phyloP scores from a whole-genome alignment of 2,113 vertebrate species.

The Galbula dea region DNA sequence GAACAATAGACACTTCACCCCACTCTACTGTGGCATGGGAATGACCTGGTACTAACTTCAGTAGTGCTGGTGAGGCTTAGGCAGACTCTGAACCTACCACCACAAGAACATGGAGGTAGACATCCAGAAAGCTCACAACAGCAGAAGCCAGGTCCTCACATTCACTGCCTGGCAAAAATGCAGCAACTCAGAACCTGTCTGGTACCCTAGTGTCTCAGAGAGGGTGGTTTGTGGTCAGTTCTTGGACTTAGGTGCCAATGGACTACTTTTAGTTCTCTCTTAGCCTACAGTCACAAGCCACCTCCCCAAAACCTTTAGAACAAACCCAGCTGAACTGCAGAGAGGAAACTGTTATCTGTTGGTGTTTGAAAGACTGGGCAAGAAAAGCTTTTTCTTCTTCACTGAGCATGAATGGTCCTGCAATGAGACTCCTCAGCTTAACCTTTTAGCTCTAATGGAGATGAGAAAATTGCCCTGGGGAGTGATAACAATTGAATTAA shows the following conservation, averaged over 20 bases:
- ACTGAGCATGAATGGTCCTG: background rate
- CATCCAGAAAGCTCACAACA: background rate
- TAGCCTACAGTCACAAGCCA: background rate
- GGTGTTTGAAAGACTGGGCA: background rate
- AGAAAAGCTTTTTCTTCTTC: background rate
- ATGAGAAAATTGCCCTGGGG: background rate
- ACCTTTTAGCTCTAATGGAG: background rate
- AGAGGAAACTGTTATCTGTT: background rate
- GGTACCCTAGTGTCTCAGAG: background rate
- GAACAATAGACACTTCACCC: background rate
- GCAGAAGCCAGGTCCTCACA: background rate
- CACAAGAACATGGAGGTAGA: background rate
- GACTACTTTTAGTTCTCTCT: background rate
- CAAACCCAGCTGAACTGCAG: background rate
- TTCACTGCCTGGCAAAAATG: background rate
- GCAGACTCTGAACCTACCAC: background rate
- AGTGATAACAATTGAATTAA: background rate
- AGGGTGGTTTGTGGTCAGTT: background rate
- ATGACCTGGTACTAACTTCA: background rate
- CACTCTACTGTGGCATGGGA: background rate
- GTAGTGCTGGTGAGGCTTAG: background rate
- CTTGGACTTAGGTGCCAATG: background rate
- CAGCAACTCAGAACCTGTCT: background rate
- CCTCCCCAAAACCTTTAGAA: background rate
- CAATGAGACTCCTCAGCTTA: background rate